phyloP scores from a whole-genome alignment of 2,888 invertebrate species.

The Pachymerium ferrugineum region DNA sequence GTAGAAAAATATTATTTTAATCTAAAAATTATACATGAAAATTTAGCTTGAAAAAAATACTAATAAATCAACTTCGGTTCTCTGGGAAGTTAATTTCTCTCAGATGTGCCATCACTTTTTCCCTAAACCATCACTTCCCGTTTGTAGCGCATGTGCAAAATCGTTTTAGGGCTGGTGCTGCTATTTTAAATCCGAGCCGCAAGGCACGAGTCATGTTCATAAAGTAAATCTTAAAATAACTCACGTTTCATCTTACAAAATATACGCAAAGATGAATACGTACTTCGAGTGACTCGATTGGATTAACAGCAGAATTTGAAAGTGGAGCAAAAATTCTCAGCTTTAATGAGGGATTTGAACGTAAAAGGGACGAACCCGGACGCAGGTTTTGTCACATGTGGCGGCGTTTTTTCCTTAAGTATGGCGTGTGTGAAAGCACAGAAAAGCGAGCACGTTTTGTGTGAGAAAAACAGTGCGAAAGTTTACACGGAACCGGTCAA shows the following conservation, averaged over 20 bases:
- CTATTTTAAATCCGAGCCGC: conserved; percentile 8
- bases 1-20: no score
- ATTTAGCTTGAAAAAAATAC: not conserved
- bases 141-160: conserved; percentile 1
- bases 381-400: conserved; percentile 4
- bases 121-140: no score
- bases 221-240: conserved; percentile 20
- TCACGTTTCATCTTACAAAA: conserved; percentile 7
- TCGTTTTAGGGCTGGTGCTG: not conserved
- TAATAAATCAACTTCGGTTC: not conserved
- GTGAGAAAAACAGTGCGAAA: not conserved
- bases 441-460: not conserved
- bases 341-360: conserved; percentile 5
- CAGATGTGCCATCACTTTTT: no score
- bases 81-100: no score
- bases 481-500: not conserved
- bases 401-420: conserved; percentile 2
- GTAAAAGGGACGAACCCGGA: not conserved
- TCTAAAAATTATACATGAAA: no score
- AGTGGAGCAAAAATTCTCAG: not conserved
- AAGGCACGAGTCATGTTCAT: not conserved
- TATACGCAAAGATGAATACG: not conserved
- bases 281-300: no score
- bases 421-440: not conserved
- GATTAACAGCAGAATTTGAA: no score